A percentile compares a stretch with the other conserved stretches of the same genome.
These are phyloP conservation scores for Cantharis rustica DNA, from an alignment of 2,888 invertebrate genomes.

Conservation along the genomic window DNA sequence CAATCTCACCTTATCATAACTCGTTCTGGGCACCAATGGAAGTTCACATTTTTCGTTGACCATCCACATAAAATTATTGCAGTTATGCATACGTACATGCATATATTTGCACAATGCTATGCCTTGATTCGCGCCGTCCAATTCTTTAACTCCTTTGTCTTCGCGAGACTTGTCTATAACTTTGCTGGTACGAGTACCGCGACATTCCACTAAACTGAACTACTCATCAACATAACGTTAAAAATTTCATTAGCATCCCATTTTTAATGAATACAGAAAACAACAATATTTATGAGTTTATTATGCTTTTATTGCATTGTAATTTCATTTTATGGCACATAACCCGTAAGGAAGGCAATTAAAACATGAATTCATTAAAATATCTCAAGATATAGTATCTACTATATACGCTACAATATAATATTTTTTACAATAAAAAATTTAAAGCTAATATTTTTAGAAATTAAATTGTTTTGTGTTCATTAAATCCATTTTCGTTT, in stretches of 20 bases:
- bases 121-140: slow-evolving; percentile 18
- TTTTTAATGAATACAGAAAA: not conserved
- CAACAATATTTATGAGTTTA: slow-evolving; percentile 36
- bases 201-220: slow-evolving; percentile 21
- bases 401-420: not conserved
- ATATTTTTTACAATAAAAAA: not conserved
- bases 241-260: not conserved
- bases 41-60: slow-evolving; percentile 54
- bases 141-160: slow-evolving; percentile 22
- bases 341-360: slow-evolving; percentile 31
- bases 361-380: slow-evolving; percentile 17
- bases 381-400: not conserved
- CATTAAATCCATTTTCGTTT: not conserved
- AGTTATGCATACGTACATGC: slow-evolving; percentile 48
- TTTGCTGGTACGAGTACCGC: slow-evolving; percentile 6
- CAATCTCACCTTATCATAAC: slow-evolving; percentile 59
- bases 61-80: slow-evolving; percentile 52
- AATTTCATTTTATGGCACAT: slow-evolving; percentile 34
- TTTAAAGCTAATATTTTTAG: not conserved
- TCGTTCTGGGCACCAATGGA: slow-evolving; percentile 54
- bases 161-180: not conserved
- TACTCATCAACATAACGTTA: slow-evolving; percentile 23
- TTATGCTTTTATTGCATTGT: slow-evolving; percentile 35
- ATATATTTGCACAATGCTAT: slow-evolving; percentile 25
- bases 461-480: not conserved